phyloP scores from a whole-genome alignment of 2,888 invertebrate species.

The Silvanus unidentatus region DNA sequence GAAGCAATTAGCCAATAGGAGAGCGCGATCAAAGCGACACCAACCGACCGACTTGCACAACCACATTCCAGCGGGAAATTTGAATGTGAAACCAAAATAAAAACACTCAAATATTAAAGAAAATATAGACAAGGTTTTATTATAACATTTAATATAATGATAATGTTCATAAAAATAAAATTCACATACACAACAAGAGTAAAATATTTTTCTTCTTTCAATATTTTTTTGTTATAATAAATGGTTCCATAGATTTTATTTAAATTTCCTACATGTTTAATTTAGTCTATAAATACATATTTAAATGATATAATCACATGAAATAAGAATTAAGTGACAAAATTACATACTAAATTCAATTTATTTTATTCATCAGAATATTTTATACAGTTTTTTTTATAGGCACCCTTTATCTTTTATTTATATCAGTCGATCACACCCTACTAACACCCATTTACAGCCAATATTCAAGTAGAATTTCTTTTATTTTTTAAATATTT shows the following conservation, averaged over 20 bases:
- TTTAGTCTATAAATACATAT: too few species aligned
- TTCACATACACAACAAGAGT: slow-evolving; percentile 1
- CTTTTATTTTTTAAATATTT: slow-evolving; percentile 13
- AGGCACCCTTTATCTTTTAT: too few species aligned
- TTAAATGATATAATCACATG: too few species aligned
- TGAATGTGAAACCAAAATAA: neutral
- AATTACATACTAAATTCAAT: too few species aligned
- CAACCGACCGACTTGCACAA: neutral
- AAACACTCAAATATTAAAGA: neutral
- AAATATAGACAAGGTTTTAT: neutral
- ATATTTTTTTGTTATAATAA: too few species aligned
- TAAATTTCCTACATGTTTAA: too few species aligned
- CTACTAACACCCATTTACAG: slow-evolving; percentile 14
- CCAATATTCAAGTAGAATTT: slow-evolving; percentile 9
- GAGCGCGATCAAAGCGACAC: slow-evolving; percentile 5
- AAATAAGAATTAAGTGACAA: too few species aligned
- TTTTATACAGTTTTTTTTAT: slow-evolving; percentile 5
- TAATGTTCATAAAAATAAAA: slow-evolving; percentile 5
- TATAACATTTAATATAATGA: neutral
- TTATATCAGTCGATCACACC: slow-evolving; percentile 21
- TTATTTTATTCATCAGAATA: too few species aligned
- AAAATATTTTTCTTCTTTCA: neutral
- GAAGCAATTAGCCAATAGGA: slow-evolving; percentile 38
- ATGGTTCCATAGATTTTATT: too few species aligned
- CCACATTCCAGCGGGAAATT: neutral